Base-by-base conservation (phyloP, 2,888 invertebrate species). In the Apoderus coryli region DNA sequence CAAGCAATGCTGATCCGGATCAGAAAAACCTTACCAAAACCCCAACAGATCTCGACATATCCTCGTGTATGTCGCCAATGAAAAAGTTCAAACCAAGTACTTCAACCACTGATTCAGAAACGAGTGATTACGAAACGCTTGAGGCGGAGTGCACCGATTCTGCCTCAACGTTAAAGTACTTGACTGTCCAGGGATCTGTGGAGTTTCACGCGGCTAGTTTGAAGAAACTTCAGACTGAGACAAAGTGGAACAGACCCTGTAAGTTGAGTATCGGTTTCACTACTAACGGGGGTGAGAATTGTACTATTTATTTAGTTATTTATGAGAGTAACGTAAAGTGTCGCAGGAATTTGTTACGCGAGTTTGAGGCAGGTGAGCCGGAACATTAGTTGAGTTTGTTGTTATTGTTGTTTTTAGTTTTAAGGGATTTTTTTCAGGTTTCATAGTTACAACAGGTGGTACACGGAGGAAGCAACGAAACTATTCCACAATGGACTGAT, bases 181-280 rank as follows among this genome's bases (percentile, higher is more conserved):
- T 53, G 22, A 43, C 41, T 6, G 39, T 46, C 2, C 46, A 51
- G 14, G 54, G 56, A 10, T 35, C 40, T 16, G 42, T 58, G 3
- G 54, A 55, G 37, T 57, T 57, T 42, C 50, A 47, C 23, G 48
- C 46, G 34, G 48, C 48, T 4, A 54, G 53, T 35, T 29, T 45
- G 14, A 56, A 53, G 39, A 49, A 56, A 35, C 41, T 53, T 16
- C 38, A 65, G 61, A 35, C 44, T 47, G 34, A 66, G 63, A 56
- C 52, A 2, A 68, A 65, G 42, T 74, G 73, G 72, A 64, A 63
- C 37, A 57, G 71, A 32, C 67, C 67, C 26, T 72, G 71, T 46
- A 72, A 69, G 47, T 50, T 74, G 29, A 70, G 71, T 52, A 64
- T 73, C 10, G 69, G 69, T 14, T 75, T 72, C 50, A 61, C 62